Percentiles rank a stretch among this genome's conserved stretches.
These are phyloP conservation scores for Drosophila mercatorum DNA, from an alignment of 2,888 invertebrate genomes.

Conservation along the genomic window DNA sequence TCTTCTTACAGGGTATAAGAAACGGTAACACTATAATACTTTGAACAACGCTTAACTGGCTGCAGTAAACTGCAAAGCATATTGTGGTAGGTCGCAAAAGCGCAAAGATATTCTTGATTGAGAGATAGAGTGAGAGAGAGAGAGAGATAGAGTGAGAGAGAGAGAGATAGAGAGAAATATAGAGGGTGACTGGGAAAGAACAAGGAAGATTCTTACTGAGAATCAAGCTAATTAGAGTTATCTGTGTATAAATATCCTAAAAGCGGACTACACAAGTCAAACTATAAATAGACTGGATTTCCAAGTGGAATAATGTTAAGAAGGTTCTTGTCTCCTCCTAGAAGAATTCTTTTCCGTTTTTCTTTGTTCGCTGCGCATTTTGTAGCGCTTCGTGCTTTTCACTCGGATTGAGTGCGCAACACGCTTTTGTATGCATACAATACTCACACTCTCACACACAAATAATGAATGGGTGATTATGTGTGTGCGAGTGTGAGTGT, in stretches of 20 bases:
- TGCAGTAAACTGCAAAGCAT: neutral
- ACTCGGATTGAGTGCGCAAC: constrained; percentile 35
- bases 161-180: neutral
- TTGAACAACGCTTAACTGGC: neutral
- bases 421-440: constrained; percentile 25
- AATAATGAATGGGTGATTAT: neutral
- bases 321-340: constrained; percentile 27
- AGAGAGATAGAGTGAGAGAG: neutral
- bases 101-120: neutral
- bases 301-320: neutral
- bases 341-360: constrained; percentile 56
- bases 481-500: neutral
- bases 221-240: neutral
- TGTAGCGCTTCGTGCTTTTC: constrained; percentile 9
- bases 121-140: neutral
- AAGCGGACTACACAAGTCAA: constrained; percentile 7
- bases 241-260: neutral
- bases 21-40: neutral
- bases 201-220: neutral
- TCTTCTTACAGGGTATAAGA: neutral
- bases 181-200: neutral
- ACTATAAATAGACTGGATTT: constrained; percentile 23
- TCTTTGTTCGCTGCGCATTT: constrained; percentile 41
- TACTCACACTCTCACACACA: constrained; percentile 6
- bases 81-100: constrained; percentile 37